Conservation (phyloP, 2,888 invertebrate species). For the Caenorhabditis sp. region DNA sequence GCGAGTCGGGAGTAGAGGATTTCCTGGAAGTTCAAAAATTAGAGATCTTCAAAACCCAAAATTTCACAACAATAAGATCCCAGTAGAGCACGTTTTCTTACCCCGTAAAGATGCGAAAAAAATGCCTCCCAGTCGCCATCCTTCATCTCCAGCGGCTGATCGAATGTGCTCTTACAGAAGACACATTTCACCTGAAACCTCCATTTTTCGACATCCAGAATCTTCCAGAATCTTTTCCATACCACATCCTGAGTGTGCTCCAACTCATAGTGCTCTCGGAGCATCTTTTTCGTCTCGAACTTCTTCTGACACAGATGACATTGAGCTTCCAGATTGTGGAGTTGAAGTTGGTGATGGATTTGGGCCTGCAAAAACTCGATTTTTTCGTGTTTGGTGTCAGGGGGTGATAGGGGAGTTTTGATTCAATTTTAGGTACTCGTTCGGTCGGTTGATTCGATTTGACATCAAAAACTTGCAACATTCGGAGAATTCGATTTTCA, state of each 20-base stretch:
- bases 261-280: slow-evolving; percentile 47
- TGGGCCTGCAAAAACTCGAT: slow-evolving; percentile 16
- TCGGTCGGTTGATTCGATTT: neutral
- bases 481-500: neutral
- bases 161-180: slow-evolving; percentile 57
- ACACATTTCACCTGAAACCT: slow-evolving; percentile 53
- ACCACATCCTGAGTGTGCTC: slow-evolving; percentile 45
- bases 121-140: slow-evolving; percentile 39
- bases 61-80: no score
- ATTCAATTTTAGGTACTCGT: neutral
- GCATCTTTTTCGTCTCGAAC: slow-evolving; percentile 29
- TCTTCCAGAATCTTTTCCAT: no score
- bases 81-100: neutral
- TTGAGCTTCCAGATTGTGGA: slow-evolving; percentile 35
- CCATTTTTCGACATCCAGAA: no score
- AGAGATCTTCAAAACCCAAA: no score
- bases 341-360: slow-evolving; percentile 58
- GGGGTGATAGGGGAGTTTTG: neutral
- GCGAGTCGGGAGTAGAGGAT: slow-evolving; percentile 59
- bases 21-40: no score
- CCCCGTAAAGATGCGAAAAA: slow-evolving; percentile 56
- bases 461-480: neutral
- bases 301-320: slow-evolving; percentile 45
- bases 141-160: slow-evolving; percentile 48
- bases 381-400: no score